Evolutionary conservation across 2,888 invertebrate genomes (phyloP).

Genomic region (Asteroscopus sphinx): DNA sequence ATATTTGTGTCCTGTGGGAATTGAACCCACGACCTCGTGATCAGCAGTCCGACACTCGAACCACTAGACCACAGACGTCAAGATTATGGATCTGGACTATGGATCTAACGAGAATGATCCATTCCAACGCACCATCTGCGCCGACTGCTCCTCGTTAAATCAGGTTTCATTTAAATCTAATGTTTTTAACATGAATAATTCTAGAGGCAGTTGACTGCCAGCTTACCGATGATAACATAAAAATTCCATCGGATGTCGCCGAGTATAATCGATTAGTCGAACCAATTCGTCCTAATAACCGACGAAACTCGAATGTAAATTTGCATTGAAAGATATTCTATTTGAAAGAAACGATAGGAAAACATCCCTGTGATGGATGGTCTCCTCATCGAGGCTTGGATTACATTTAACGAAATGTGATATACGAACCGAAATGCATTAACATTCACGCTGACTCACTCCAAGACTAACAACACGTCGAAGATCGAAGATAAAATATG

Average conservation of each 20-base stretch:
- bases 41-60: too few relatives aligned
- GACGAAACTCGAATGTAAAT: slow-evolving; percentile 69
- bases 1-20: too few relatives aligned
- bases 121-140: slow-evolving; percentile 43
- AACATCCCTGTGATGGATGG: slow-evolving; percentile 82
- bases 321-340: slow-evolving; percentile 79
- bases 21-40: too few relatives aligned
- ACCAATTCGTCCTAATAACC: slow-evolving; percentile 52
- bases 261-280: slow-evolving; percentile 53
- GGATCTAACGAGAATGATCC: too few relatives aligned
- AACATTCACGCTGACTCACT: slow-evolving; percentile 83
- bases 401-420: slow-evolving; percentile 84
- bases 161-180: slow-evolving; percentile 59
- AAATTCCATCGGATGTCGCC: slow-evolving; percentile 48
- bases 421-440: slow-evolving; percentile 83
- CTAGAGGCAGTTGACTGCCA: slow-evolving; percentile 33
- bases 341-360: slow-evolving; percentile 75
- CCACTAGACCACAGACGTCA: too few relatives aligned
- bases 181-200: slow-evolving; percentile 64
- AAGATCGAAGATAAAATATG: slow-evolving; percentile 65
- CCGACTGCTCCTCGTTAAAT: slow-evolving; percentile 52
- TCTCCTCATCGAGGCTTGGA: slow-evolving; percentile 69
- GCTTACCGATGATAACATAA: slow-evolving; percentile 47
- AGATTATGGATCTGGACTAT: too few relatives aligned
- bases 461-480: slow-evolving; percentile 58